A percentile compares a stretch with the other conserved stretches of the same genome.
Conservation (phyloP, 2,797 vertebrate genomes). For the Sebastiscus albofasciatus region DNA sequence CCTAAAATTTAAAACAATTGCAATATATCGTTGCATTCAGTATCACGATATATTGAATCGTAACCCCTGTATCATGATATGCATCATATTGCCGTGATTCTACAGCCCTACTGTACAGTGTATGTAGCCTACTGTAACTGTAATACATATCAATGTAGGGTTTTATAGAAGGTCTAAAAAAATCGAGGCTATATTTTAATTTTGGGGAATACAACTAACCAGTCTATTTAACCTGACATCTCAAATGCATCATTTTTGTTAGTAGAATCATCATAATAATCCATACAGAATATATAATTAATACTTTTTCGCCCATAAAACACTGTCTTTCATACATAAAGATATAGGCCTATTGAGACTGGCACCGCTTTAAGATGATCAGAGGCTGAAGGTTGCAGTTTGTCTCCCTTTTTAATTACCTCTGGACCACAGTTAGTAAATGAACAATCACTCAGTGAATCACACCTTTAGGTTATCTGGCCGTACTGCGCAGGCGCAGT, state of each 20-base stretch:
- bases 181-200: neutral
- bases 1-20: too few relatives aligned
- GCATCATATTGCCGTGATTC: too few relatives aligned
- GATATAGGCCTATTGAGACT: neutral
- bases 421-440: neutral
- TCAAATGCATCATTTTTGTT: neutral
- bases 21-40: too few relatives aligned
- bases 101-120: too few relatives aligned
- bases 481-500: neutral
- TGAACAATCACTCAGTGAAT: neutral
- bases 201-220: neutral
- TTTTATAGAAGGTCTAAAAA: neutral
- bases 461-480: neutral
- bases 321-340: neutral
- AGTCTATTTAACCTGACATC: neutral
- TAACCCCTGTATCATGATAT: too few relatives aligned
- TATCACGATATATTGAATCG: too few relatives aligned
- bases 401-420: neutral
- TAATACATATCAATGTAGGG: neutral
- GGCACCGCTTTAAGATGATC: neutral
- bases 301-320: neutral
- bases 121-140: too few relatives aligned
- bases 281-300: neutral
- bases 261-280: neutral
- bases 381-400: neutral